Percentiles rank a stretch among this genome's conserved stretches.
These are phyloP conservation scores for Andrena hattorfiana DNA, from an alignment of 2,888 invertebrate genomes.

Conservation along the genomic window DNA sequence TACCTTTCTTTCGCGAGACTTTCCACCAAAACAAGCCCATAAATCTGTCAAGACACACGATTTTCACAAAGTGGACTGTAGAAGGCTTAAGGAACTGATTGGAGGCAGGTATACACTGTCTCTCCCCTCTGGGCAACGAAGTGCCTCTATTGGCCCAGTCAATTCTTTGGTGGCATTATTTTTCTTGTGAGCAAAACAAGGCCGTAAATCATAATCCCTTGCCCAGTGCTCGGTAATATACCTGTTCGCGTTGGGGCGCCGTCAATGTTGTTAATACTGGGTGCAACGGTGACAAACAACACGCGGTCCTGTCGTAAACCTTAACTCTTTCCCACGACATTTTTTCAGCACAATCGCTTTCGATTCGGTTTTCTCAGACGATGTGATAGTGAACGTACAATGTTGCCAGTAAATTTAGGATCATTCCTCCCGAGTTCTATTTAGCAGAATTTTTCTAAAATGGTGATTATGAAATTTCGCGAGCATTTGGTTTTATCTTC, in stretches of 20 bases:
- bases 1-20: background rate
- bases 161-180: background rate
- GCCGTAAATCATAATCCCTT: conserved; percentile 34
- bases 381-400: no score
- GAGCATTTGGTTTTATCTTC: no score
- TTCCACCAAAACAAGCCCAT: conserved; percentile 66
- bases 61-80: conserved; percentile 2
- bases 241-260: background rate
- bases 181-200: conserved; percentile 28
- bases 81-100: conserved; percentile 12
- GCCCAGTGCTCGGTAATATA: background rate
- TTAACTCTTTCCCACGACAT: background rate
- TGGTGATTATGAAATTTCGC: background rate
- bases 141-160: background rate
- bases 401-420: no score
- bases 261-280: background rate
- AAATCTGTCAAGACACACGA: conserved; percentile 60
- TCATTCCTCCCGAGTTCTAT: no score
- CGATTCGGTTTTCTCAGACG: no score
- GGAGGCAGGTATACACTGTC: background rate
- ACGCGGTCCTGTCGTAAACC: background rate
- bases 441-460: no score
- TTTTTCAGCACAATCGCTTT: no score
- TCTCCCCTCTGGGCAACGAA: background rate
- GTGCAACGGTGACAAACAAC: background rate